Percentiles rank a stretch among this genome's conserved stretches.
These are phyloP conservation scores for Caenorhabditis wallacei DNA, from an alignment of 2,888 invertebrate species.

Conservation along the genomic window DNA sequence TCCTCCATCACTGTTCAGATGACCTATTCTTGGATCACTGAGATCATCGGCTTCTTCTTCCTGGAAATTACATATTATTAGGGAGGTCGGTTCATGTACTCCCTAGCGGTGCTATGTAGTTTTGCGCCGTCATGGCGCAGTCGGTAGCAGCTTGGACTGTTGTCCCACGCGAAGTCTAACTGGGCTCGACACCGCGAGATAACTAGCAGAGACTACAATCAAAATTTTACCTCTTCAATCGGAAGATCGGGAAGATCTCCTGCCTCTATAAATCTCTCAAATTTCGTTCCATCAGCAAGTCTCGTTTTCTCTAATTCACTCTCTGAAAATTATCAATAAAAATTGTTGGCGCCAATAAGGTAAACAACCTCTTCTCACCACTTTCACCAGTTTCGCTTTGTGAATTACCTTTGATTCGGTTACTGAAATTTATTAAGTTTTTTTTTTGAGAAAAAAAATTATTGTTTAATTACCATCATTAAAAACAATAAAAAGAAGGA, in stretches of 20 bases:
- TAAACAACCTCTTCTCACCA: constrained; percentile 1
- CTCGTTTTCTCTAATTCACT: constrained; percentile 17
- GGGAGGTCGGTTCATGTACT: too few species aligned
- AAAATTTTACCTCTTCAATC: constrained; percentile 26
- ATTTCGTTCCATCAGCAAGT: constrained; percentile 47
- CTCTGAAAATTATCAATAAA: constrained; percentile 27
- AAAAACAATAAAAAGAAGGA: not conserved
- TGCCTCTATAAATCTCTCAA: constrained; percentile 40
- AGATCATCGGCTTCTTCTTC: constrained; percentile 51
- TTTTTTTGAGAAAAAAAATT: too few species aligned
- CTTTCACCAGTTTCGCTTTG: constrained; percentile 15
- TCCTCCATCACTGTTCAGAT: constrained; percentile 33
- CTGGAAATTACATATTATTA: too few species aligned
- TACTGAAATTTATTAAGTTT: constrained; percentile 13
- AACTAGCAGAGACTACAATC: too few species aligned
- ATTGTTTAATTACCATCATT: too few species aligned
- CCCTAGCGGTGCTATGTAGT: too few species aligned
- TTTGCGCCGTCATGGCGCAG: too few species aligned
- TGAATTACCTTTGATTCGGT: not conserved
- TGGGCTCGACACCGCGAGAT: too few species aligned
- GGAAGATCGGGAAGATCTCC: constrained; percentile 50
- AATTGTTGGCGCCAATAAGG: constrained; percentile 17
- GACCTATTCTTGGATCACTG: constrained; percentile 53
- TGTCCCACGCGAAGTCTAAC: too few species aligned
- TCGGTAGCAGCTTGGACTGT: too few species aligned